These are phyloP conservation scores for Acheta domesticus DNA, from an alignment of 2,888 invertebrate genomes.

Conservation along the genomic window DNA sequence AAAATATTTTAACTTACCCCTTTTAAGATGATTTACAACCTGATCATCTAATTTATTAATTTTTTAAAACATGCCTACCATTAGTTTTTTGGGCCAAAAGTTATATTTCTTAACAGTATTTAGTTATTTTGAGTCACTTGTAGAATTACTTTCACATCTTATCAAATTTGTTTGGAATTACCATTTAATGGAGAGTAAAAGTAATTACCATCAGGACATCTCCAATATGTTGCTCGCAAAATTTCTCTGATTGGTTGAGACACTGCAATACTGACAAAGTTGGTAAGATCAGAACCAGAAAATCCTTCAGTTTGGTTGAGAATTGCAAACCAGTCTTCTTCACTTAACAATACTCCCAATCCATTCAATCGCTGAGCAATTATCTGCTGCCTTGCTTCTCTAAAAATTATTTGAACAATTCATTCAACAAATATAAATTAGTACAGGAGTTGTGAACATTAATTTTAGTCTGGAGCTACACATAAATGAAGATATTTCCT, in stretches of 20 bases:
- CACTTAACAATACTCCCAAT: slow-evolving; percentile 40
- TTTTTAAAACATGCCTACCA: too few species aligned
- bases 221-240: slow-evolving; percentile 47
- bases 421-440: slow-evolving; percentile 21
- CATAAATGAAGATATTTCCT: too few species aligned
- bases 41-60: too few species aligned
- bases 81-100: too few species aligned
- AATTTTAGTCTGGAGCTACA: too few species aligned
- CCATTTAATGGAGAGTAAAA: background rate
- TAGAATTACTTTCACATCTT: too few species aligned
- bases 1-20: too few species aligned
- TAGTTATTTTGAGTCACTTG: background rate
- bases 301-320: slow-evolving; percentile 52
- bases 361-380: slow-evolving; percentile 43
- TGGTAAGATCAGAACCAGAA: slow-evolving; percentile 56
- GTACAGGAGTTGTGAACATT: slow-evolving; percentile 12
- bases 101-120: too few species aligned
- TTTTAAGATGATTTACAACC: too few species aligned
- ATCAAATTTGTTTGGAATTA: too few species aligned
- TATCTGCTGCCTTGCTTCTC: slow-evolving; percentile 37
- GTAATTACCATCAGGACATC: slow-evolving; percentile 36
- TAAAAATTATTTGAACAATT: slow-evolving; percentile 18
- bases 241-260: slow-evolving; percentile 52
- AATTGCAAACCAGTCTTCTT: slow-evolving; percentile 47
- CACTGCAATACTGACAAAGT: slow-evolving; percentile 49